Evolutionary conservation across 2,113 vertebrate species (phyloP), one percentile per base, ranked within the genome.

Genomic region (Datnioides undecimradiatus): DNA sequence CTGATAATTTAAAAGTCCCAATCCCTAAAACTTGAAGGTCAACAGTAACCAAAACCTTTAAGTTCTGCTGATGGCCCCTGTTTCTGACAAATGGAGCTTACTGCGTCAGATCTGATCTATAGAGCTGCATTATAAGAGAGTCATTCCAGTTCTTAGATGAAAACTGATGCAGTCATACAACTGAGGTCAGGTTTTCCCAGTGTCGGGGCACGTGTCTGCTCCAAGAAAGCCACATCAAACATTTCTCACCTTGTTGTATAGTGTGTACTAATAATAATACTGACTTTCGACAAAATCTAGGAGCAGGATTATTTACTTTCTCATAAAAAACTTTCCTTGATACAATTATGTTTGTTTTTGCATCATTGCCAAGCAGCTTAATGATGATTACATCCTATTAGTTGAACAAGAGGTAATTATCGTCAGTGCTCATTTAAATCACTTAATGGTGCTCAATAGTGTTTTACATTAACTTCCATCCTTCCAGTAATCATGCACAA

Each of bases 321-420:
- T 73, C 19, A n/a, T 71, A 11, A 79, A 79, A 72, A 73, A 29
- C 25, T 38, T 57, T 72, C 59, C n/a, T 57, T 63, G 25, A 51
- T 48, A 12, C 23, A 33, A 21, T 87, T 52, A 38, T 67, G 75
- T 72, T 43, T 63, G 27, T 80, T 73, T 79, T 76, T 85, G 8
- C 34, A 62, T 73, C 5, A 58, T 76, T 82, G 62, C 51, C 62
- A 82, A 59, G 11, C 8, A 67, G 23, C 51, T 23, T 75, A 73
- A 86, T 83, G 67, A 59, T 84, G 46, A 87, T 88, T 70, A 63
- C 76, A 12, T 71, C 40, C 38, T 62, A 73, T 80, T 70, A 70
- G 52, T 55, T n/a, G 62, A 75, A 57, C 51, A 58, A 77, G n/a
- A n/a, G n/a, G n/a, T n/a, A 71, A 85, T 89, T 86, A 76, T 71